A percentile compares a stretch with the other conserved stretches of the same genome.
Conservation (phyloP, 1,140 invertebrate genomes). For the Telenomus remus region DNA sequence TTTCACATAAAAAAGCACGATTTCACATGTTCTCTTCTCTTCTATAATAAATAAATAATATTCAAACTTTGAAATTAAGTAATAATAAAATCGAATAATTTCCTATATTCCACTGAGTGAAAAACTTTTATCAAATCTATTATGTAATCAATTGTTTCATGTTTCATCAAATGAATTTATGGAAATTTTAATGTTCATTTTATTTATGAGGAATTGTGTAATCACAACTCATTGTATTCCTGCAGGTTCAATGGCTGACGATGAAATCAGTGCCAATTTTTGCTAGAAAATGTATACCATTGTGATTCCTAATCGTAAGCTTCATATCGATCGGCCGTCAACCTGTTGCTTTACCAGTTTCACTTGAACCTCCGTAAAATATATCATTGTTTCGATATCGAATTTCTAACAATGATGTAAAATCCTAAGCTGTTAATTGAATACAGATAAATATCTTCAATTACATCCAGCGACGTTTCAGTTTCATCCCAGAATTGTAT, state of each 20-base stretch:
- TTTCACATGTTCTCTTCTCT: too few relatives aligned
- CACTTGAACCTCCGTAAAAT: slow-evolving; percentile 36
- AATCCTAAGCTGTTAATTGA: slow-evolving; percentile 8
- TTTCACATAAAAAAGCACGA: too few relatives aligned
- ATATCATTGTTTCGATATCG: slow-evolving; percentile 18
- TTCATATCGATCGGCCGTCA: slow-evolving; percentile 36
- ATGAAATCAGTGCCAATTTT: slow-evolving; percentile 2
- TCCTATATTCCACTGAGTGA: too few relatives aligned
- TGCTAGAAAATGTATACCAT: slow-evolving; percentile 17
- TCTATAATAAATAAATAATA: too few relatives aligned
- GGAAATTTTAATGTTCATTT: too few relatives aligned
- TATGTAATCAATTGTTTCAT: too few relatives aligned
- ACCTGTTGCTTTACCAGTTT: slow-evolving; percentile 51
- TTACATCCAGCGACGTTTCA: background rate
- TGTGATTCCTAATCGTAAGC: slow-evolving; percentile 23
- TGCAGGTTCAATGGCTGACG: background rate
- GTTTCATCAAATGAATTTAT: too few relatives aligned
- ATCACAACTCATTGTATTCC: background rate
- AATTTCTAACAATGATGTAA: slow-evolving; percentile 19
- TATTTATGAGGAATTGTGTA: background rate
- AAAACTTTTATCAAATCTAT: too few relatives aligned
- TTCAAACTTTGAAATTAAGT: too few relatives aligned
- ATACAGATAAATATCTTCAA: background rate
- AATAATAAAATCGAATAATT: too few relatives aligned
- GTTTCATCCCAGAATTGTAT: too few relatives aligned